Base-by-base conservation (phyloP, 2,888 invertebrate genomes). In the Invenusta paracnida region DNA sequence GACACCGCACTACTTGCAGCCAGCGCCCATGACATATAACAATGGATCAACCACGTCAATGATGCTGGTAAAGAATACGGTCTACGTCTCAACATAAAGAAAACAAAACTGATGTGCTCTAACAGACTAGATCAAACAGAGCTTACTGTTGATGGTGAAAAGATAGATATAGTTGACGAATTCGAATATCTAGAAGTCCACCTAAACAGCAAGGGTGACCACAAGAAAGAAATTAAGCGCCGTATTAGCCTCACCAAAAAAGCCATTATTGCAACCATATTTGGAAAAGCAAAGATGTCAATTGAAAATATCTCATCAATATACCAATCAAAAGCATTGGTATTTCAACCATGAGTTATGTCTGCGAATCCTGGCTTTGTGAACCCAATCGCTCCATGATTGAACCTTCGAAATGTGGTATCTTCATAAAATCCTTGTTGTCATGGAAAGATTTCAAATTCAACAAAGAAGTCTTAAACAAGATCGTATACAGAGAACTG, bases 381-480 rank as follows among this genome's bases (percentile, higher is more conserved):
- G 73, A 23, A 5, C 73, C 17, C 73, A 73, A 73, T 23, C 27
- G 27, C 73, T n/a, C 73, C 73, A 13, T 73, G 17, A 73, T 73
- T 73, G 73, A 73, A 73, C 11, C 73, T 73, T 73, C 73, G 73
- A 73, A 73, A 73, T 73, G 73, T 73, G 73, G 73, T 25, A n/a
- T 23, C 73, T 73, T 23, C 73, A 23, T 23, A 13, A 23, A 73
- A 73, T 73, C 73, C 23, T 73, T 5, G 73, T 23, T 73, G 11
- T 13, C 23, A n/a, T 73, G 73, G 73, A 73, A 25, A 73, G 73
- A 73, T 73, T 73, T 73, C 73, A 73, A 73, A 73, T 73, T 23
- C 11, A 73, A 73, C 73, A 73, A 73, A 73, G 73, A 73, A 73
- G 73, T 73, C 25, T 73, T 73, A 73, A 73, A 73, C 73, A 5